Base-by-base conservation (phyloP, 2,888 invertebrate species). In the Andrena dorsata region DNA sequence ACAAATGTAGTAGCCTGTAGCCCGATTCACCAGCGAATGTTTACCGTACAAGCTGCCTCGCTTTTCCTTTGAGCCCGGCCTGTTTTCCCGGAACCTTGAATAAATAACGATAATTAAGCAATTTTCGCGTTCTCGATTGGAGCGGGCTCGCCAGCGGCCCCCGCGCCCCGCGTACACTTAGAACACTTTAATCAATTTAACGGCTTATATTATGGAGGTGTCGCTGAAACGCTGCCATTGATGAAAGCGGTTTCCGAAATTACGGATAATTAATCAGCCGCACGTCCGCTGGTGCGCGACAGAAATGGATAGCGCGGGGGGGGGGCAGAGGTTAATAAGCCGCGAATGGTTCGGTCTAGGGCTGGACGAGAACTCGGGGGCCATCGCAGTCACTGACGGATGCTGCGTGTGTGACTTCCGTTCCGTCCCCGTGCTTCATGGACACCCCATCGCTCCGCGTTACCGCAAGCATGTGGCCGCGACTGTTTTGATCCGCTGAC, bases 341-440 rank as follows among this genome's bases (percentile, higher is more conserved):
- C 87, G 84, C 76, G 80, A 89, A 89, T 77, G 84, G 86, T 86
- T 83, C 76, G 80, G 69, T 74, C 63, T 74, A 79, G 68, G 73
- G 83, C 80, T 83, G 78, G 84, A 80, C 76, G 83, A 83, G 82
- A n/a, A 81, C 66, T 78, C 81, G 66, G 63, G 65, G 76, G 61
- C 76, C 77, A 86, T 68, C 83, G 70, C 69, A 80, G 81, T 58
- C 84, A 71, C 84, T 90, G 90, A 89, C 85, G 81, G 87, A 89
- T 88, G 84, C 82, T 78, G 82, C 81, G 82, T 81, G 74, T 78
- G 76, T 82, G 80, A 84, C 83, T 81, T 89, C 76, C 82, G 83
- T 81, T 86, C 82, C 76, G 83, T 87, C 87, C 84, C 73, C 49
- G 80, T 16, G 75, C 41, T n/a, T 60, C 69, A 60, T 26, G 49